phyloP scores from a whole-genome alignment of 2,888 invertebrate species.

The Eupsilia transversa region DNA sequence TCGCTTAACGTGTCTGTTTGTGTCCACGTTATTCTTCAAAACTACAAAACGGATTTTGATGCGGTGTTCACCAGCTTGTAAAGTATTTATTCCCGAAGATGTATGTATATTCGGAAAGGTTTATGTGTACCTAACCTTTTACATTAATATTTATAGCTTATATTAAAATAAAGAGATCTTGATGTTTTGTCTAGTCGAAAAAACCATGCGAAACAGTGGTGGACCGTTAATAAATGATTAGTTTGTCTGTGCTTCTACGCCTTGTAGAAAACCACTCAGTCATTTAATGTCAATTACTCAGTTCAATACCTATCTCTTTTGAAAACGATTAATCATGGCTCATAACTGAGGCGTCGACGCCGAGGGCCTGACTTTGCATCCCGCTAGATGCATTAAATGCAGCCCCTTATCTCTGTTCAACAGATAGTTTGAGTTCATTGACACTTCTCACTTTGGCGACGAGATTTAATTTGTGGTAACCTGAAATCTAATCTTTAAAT shows the following conservation, averaged over 20 bases:
- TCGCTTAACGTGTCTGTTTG: background rate
- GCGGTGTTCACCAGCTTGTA: background rate
- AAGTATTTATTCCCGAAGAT: background rate
- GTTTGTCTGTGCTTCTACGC: too few species aligned
- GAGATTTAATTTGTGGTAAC: background rate
- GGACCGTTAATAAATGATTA: background rate
- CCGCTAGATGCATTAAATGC: constrained; percentile 26
- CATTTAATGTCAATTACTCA: constrained; percentile 1
- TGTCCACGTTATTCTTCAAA: background rate
- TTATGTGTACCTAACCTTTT: background rate
- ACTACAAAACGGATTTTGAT: background rate
- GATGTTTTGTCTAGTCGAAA: too few species aligned
- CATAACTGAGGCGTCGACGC: background rate
- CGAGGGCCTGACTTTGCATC: constrained; percentile 42
- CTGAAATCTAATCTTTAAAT: background rate
- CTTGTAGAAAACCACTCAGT: background rate
- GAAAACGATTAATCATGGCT: constrained; percentile 34
- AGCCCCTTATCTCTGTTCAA: constrained; percentile 31
- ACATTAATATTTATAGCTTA: background rate
- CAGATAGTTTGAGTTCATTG: constrained; percentile 45
- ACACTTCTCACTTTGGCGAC: background rate
- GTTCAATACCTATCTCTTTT: constrained; percentile 8
- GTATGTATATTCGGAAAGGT: background rate
- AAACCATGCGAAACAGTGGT: background rate
- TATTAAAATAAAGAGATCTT: background rate